Conservation (phyloP, 53 echinoderm and acorn worm species). For the Glandiceps talaboti region DNA sequence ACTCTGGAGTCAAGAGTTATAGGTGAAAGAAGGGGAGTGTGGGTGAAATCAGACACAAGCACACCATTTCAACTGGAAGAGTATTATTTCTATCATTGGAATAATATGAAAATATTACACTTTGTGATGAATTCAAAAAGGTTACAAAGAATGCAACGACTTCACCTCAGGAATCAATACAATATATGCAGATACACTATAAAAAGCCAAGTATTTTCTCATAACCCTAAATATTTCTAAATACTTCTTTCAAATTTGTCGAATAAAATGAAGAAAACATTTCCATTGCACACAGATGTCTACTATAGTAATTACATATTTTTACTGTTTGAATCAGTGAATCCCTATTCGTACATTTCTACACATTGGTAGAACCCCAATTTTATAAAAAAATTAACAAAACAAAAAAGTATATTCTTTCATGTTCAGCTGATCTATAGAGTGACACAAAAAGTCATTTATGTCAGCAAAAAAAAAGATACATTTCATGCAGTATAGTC, state of each 20-base stretch:
- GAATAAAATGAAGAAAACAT: background rate
- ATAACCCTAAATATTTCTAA: background rate
- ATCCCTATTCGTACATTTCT: too few species aligned
- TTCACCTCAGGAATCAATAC: background rate
- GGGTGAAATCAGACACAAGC: background rate
- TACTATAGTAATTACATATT: too few species aligned
- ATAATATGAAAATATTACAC: background rate
- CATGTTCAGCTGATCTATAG: too few species aligned
- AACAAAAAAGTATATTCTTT: too few species aligned
- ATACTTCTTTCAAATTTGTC: background rate
- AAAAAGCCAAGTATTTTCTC: background rate
- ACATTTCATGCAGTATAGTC: background rate
- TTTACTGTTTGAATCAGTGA: too few species aligned
- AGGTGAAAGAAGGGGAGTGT: too few species aligned
- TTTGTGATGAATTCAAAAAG: background rate
- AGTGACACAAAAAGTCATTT: too few species aligned
- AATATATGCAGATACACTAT: background rate
- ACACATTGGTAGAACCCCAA: too few species aligned
- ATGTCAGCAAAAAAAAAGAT: too few species aligned
- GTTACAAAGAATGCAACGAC: background rate
- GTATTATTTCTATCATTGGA: background rate
- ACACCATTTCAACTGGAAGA: background rate
- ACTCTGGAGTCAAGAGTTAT: too few species aligned
- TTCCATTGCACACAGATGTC: background rate
- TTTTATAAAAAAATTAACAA: too few species aligned